Conservation (phyloP, 2,797 vertebrate genomes). For the Betta splendens region DNA sequence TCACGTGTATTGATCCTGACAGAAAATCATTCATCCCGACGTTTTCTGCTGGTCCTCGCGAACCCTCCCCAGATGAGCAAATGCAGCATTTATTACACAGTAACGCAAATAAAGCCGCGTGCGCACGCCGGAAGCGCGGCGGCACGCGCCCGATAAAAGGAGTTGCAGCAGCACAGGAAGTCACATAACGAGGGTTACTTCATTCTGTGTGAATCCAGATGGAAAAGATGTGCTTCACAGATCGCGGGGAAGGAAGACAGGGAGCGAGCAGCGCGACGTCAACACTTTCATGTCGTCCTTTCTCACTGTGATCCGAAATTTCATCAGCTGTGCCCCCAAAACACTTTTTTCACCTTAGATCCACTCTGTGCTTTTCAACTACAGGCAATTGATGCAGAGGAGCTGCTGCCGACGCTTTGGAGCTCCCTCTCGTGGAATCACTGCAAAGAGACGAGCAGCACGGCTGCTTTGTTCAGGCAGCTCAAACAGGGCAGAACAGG, state of each 20-base stretch:
- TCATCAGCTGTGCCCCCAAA: constrained; percentile 73
- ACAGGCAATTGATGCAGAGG: constrained; percentile 1
- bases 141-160: constrained; percentile 48
- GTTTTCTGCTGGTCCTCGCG: constrained; percentile 19
- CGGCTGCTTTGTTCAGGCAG: background rate
- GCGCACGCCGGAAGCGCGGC: constrained; percentile 3
- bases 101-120: constrained; percentile 22
- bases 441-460: constrained; percentile 7
- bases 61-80: constrained; percentile 54
- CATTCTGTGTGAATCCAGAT: constrained; percentile 75
- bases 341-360: constrained; percentile 57
- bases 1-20: constrained; percentile 48
- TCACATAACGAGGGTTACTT: constrained; percentile 57
- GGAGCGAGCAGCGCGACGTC: constrained; percentile 46
- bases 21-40: constrained; percentile 44
- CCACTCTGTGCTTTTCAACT: constrained; percentile 28
- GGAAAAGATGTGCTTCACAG: constrained; percentile 57
- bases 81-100: constrained; percentile 54
- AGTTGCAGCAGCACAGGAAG: constrained; percentile 59
- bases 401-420: constrained; percentile 7
- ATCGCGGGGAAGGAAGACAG: constrained; percentile 56
- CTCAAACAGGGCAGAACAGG: background rate
- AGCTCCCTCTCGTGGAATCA: constrained; percentile 71
- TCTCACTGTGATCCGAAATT: constrained; percentile 62
- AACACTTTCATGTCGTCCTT: constrained; percentile 68